phyloP scores from a whole-genome alignment of 2,888 invertebrate species.

The Cephus nigrinus region DNA sequence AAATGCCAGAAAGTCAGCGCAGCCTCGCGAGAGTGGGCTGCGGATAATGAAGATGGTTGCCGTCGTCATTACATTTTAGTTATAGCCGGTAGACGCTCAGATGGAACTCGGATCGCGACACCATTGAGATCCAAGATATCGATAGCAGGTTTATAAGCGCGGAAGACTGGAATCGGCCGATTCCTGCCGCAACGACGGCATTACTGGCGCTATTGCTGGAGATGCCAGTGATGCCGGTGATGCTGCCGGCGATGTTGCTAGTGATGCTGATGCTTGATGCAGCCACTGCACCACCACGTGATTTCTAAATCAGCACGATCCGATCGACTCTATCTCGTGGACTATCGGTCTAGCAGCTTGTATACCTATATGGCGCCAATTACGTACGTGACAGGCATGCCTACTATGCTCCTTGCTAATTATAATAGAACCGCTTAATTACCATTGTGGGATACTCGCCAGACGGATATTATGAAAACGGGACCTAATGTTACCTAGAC shows the following conservation, averaged over 20 bases:
- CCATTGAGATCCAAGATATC: neutral
- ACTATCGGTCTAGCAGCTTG: constrained; percentile 9
- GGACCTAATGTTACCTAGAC: neutral
- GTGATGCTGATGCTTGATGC: neutral
- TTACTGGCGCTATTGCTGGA: neutral
- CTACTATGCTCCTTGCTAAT: constrained; percentile 39
- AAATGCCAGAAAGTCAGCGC: neutral
- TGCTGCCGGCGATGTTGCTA: neutral
- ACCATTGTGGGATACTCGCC: constrained; percentile 15
- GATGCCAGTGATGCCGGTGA: too few species aligned
- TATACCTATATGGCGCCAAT: constrained; percentile 38
- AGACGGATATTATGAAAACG: neutral
- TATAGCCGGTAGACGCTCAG: neutral
- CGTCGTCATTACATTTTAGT: constrained; percentile 4
- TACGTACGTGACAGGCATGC: constrained; percentile 39
- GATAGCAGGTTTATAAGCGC: constrained; percentile 1
- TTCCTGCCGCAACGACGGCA: neutral
- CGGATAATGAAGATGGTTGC: constrained; percentile 3
- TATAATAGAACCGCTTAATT: constrained; percentile 48
- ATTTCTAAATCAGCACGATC: constrained; percentile 30
- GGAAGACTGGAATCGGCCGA: neutral
- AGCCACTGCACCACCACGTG: constrained; percentile 16
- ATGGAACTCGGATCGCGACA: constrained; percentile 1
- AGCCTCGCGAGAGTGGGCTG: neutral
- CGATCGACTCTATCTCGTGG: constrained; percentile 9